Conservation (phyloP, 1,140 invertebrate species). For the Battus philenor region DNA sequence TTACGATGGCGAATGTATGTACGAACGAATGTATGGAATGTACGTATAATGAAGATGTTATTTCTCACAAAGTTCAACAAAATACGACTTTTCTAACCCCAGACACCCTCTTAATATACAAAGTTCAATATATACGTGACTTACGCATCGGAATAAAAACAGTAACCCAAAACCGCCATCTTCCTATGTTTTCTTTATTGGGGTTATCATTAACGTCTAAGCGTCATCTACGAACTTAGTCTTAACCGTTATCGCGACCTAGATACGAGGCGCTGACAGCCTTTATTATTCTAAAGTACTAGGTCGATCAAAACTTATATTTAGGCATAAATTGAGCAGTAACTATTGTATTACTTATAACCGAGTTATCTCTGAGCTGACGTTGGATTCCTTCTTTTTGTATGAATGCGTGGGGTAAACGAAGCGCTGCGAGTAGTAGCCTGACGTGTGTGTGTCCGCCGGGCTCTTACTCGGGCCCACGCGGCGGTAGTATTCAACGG, state of each 20-base stretch:
- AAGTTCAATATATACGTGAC: no score
- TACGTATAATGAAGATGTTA: no score
- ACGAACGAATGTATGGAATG: no score
- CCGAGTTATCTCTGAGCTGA: slow-evolving; percentile 77
- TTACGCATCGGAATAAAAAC: no score
- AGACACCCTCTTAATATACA: no score
- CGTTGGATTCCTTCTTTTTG: slow-evolving; percentile 71
- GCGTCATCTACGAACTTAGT: slow-evolving; percentile 4
- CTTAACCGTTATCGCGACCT: slow-evolving; percentile 1
- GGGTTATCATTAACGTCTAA: neutral
- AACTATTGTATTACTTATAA: slow-evolving; percentile 50
- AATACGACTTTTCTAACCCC: neutral
- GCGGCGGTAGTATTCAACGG: slow-evolving; percentile 68
- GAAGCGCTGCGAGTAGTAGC: slow-evolving; percentile 73
- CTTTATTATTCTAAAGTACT: neutral
- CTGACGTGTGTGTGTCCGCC: slow-evolving; percentile 60
- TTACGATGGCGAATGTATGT: no score
- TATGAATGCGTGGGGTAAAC: slow-evolving; percentile 67
- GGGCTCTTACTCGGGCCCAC: slow-evolving; percentile 55
- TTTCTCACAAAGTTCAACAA: no score
- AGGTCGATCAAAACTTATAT: neutral
- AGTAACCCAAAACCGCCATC: neutral
- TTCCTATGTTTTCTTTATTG: neutral
- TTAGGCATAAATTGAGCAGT: slow-evolving; percentile 34
- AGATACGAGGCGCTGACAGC: neutral